Base-by-base conservation (phyloP, 2,888 invertebrate genomes). In the Cactoblastis cactorum region DNA sequence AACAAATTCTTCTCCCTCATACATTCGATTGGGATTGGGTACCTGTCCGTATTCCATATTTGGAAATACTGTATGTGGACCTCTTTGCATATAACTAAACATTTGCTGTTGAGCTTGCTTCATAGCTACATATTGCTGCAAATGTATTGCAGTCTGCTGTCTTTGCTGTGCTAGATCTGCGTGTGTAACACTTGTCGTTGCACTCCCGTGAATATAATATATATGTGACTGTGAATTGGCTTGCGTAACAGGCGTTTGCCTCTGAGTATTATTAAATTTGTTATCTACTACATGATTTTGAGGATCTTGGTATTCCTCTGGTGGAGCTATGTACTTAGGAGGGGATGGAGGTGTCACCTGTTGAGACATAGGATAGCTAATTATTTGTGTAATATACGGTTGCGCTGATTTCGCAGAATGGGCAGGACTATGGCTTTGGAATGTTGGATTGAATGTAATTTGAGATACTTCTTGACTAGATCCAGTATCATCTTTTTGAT, bases 121-220 rank as follows among this genome's bases (percentile, higher is more conserved):
- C 90, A 90, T 90, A 0, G 90, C 90, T 0, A 90, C 90, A 57
- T 90, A 90, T 52, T 90, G 90, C 63, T 90, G 90, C 48, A 90
- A 63, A 45, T 90, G 89, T 49, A 90, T 72, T 0, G 86, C 89
- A 0, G 90, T 90, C 61, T 90, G 90, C 53, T 90, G 90, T 41
- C 90, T 71, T 49, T 90, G 90, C 54, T 89, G 89, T 0, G 71
- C 80, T 14, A 88, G 54, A 35, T 89, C 88, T 50, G 79, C 82
- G 2, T 80, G 43, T 11, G 43, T 69, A 17, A 80, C 70, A 9
- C 70, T 63, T 3, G 74, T 57, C 1, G 81, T 68, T 0, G 80
- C 57, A 54, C 80, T 88, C 1, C 87, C 87, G 49, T 87, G 87
- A 18, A 90, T 90, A 54, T 86, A 90, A 56, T 89, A 90, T 50